A percentile compares a stretch with the other conserved stretches of the same genome.
These are phyloP conservation scores for Euglossa dilemma DNA, from an alignment of 1,140 invertebrate genomes.

Conservation along the genomic window DNA sequence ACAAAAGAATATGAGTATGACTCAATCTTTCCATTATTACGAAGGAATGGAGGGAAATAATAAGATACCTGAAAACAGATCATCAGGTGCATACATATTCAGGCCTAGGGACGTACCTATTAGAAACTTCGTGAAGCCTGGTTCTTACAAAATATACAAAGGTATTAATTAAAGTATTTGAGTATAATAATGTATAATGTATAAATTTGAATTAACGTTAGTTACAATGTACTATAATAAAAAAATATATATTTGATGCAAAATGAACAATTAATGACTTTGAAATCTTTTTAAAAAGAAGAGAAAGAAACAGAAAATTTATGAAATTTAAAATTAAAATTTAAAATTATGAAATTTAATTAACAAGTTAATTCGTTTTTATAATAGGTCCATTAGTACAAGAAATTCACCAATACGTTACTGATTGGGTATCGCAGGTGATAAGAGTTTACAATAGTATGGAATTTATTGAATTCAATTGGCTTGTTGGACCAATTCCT, in stretches of 20 bases:
- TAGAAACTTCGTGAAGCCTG: conserved; percentile 74
- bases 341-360: too few species aligned
- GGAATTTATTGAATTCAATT: conserved; percentile 92
- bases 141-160: conserved; percentile 62
- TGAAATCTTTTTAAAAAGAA: too few species aligned
- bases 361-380: conserved; percentile 45
- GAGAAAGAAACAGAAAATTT: too few species aligned
- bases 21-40: conserved; percentile 91
- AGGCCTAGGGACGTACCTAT: conserved; percentile 84
- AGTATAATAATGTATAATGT: too few species aligned
- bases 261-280: too few species aligned
- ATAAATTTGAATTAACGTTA: too few species aligned
- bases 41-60: conserved; percentile 86
- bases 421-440: conserved; percentile 91
- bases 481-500: conserved; percentile 96
- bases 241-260: too few species aligned
- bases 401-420: conserved; percentile 91
- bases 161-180: conserved; percentile 46
- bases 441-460: conserved; percentile 88
- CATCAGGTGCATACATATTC: conserved; percentile 95
- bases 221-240: too few species aligned
- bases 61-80: conserved; percentile 81
- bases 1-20: conserved; percentile 79
- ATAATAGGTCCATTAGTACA: conserved; percentile 87
- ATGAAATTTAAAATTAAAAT: too few species aligned